A percentile compares a stretch with the other conserved stretches of the same genome.
phyloP scores from a whole-genome alignment of 2,113 vertebrate species.

The Formicarius rufipectus region DNA sequence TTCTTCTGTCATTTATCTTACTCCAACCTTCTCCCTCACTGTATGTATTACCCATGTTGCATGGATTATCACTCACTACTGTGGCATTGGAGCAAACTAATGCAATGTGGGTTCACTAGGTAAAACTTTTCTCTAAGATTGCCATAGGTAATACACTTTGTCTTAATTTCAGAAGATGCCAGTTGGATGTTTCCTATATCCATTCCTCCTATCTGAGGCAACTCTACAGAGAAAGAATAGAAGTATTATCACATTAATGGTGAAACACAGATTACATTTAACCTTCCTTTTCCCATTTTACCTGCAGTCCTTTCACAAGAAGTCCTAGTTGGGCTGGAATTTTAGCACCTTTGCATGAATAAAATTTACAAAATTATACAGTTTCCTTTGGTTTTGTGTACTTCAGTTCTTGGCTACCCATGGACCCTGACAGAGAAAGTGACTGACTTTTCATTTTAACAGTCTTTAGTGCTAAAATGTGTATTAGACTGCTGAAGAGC shows the following conservation, averaged over 20 bases:
- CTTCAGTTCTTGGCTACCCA: background rate
- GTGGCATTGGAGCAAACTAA: background rate
- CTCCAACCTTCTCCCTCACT: background rate
- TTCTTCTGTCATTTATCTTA: background rate
- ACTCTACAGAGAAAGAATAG: background rate
- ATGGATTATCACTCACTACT: background rate
- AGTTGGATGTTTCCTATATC: background rate
- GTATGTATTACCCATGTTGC: rapidly evolving
- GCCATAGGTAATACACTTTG: background rate
- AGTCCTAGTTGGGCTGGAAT: background rate
- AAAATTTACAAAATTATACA: background rate
- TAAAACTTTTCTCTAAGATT: background rate
- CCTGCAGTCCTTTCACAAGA: background rate
- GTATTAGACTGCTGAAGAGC: background rate
- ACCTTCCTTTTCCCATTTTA: background rate
- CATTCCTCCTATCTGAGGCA: background rate
- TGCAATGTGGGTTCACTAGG: background rate
- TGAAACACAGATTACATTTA: background rate
- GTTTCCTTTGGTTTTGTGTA: background rate
- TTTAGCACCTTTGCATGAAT: background rate
- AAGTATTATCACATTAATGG: background rate
- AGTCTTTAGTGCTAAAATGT: background rate
- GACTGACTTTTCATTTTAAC: background rate
- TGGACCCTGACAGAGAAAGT: background rate
- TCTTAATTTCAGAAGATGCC: background rate